These are phyloP conservation scores for Pandemis cinnamomeana DNA, from an alignment of 2,888 invertebrate species.

Conservation along the genomic window DNA sequence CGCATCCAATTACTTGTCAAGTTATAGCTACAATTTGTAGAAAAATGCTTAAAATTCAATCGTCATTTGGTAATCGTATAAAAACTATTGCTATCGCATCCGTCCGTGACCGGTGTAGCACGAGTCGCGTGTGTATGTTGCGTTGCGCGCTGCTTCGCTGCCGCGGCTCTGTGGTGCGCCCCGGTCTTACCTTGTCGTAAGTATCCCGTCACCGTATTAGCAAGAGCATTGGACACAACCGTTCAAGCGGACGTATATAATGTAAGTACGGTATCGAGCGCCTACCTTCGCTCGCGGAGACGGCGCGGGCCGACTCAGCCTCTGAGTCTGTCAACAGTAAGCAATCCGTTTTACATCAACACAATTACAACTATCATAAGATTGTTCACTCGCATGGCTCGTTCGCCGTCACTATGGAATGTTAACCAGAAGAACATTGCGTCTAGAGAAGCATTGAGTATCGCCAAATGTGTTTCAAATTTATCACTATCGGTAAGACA, in stretches of 20 bases:
- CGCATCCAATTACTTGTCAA: background rate
- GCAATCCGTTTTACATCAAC: constrained; percentile 40
- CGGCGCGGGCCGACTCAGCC: constrained; percentile 44
- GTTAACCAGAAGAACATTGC: constrained; percentile 25
- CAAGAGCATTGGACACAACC: constrained; percentile 60
- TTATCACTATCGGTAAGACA: constrained; percentile 7
- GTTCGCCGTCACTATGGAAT: constrained; percentile 33
- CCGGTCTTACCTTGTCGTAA: constrained; percentile 59
- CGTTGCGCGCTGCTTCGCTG: constrained; percentile 16
- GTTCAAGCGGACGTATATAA: constrained; percentile 59
- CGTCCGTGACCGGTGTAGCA: background rate
- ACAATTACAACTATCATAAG: constrained; percentile 32
- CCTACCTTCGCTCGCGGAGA: constrained; percentile 59
- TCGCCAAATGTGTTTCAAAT: constrained; percentile 26
- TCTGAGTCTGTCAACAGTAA: constrained; percentile 47
- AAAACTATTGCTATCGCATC: background rate
- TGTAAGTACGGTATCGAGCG: constrained; percentile 53
- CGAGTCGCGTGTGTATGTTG: background rate
- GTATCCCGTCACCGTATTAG: constrained; percentile 62
- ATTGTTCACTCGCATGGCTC: constrained; percentile 35
- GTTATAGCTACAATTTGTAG: background rate
- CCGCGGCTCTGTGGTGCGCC: constrained; percentile 26
- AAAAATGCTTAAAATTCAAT: background rate
- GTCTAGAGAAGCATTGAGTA: constrained; percentile 26
- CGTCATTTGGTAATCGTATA: background rate